A percentile compares a stretch with the other conserved stretches of the same genome.
Conservation (phyloP, 1,140 invertebrate genomes). For the Chelonus insularis region DNA sequence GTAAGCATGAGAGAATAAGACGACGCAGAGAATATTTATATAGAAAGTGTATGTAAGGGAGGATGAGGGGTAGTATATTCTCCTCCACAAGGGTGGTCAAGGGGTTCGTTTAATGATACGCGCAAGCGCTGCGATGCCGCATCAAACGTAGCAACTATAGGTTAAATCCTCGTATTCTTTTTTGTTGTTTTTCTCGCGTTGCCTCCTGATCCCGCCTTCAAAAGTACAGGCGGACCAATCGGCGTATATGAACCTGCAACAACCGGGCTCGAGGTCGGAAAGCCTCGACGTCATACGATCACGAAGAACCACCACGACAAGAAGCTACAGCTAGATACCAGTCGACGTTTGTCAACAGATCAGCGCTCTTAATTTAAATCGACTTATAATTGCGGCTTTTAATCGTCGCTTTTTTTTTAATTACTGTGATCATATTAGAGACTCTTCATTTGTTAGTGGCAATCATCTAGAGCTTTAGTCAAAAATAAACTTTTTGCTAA, state of each 20-base stretch:
- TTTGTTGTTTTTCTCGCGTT: slow-evolving; percentile 57
- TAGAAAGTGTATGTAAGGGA: neutral
- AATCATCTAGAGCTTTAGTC: too few species aligned
- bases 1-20: neutral
- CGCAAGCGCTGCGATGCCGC: slow-evolving; percentile 35
- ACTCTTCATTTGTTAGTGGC: neutral
- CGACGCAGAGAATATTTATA: neutral
- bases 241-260: slow-evolving; percentile 24
- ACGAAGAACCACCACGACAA: slow-evolving; percentile 10
- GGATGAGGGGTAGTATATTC: slow-evolving; percentile 11
- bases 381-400: neutral
- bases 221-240: slow-evolving; percentile 57
- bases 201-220: slow-evolving; percentile 62
- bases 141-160: slow-evolving; percentile 60
- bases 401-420: neutral
- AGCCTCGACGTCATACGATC: slow-evolving; percentile 41
- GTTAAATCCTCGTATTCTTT: slow-evolving; percentile 59
- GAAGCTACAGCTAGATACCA: slow-evolving; percentile 20
- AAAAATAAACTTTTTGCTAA: too few species aligned
- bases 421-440: neutral
- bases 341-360: slow-evolving; percentile 42
- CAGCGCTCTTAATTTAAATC: slow-evolving; percentile 30
- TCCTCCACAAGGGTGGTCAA: slow-evolving; percentile 31
- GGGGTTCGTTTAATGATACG: neutral
- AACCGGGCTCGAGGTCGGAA: slow-evolving; percentile 29